Conservation (phyloP, 2,113 vertebrate genomes). For the Mustelus asterias region DNA sequence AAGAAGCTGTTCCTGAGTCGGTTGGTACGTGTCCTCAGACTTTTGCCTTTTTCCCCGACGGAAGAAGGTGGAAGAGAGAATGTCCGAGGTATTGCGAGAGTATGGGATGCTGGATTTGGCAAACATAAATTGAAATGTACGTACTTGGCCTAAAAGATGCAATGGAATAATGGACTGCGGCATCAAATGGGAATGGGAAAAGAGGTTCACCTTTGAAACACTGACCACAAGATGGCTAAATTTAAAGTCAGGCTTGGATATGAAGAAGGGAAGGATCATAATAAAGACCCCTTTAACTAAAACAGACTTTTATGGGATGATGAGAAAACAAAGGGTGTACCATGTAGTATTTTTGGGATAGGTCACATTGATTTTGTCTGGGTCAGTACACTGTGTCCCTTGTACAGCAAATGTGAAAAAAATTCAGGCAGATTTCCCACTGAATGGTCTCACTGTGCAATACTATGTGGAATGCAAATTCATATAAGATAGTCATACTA, state of each 20-base stretch:
- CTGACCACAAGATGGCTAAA: neutral
- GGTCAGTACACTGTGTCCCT: neutral
- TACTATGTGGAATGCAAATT: neutral
- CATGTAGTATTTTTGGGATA: neutral
- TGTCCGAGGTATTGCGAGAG: too few species aligned
- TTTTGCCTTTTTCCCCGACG: too few species aligned
- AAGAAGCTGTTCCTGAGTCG: too few species aligned
- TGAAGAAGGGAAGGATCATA: neutral
- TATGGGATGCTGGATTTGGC: neutral
- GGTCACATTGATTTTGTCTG: neutral
- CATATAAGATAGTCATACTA: neutral
- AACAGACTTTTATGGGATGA: neutral
- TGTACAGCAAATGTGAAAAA: neutral
- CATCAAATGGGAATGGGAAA: neutral
- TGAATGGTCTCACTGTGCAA: neutral
- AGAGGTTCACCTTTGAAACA: neutral
- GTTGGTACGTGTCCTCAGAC: too few species aligned
- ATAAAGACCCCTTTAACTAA: neutral
- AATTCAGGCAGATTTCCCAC: neutral
- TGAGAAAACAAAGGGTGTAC: neutral
- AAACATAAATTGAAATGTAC: neutral
- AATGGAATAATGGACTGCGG: neutral
- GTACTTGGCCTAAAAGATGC: neutral
- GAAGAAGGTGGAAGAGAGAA: too few species aligned
- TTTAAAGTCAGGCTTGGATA: neutral